Base-by-base conservation (phyloP, 1,140 invertebrate genomes). In the Lepidurus arcticus region DNA sequence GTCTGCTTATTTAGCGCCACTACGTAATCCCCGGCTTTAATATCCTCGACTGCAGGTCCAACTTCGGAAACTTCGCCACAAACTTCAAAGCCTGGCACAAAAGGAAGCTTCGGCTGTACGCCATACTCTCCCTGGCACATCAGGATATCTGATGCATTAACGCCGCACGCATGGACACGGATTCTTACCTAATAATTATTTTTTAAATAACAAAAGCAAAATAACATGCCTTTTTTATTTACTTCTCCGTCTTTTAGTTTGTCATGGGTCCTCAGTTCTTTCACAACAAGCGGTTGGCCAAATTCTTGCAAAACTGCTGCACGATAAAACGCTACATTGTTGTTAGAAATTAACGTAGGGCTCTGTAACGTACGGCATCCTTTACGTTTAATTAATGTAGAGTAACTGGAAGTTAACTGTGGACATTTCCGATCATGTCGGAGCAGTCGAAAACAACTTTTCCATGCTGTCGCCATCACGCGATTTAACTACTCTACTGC, bases 81-180 rank as follows among this genome's bases (percentile, higher is more conserved):
- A 42, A 90, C 76, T 82, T 90, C 89, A 84, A 87, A 89, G 13
- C 89, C 89, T 42, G 88, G 86, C 21, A 87, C 82, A 81, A 86
- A 85, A 26, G 89, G 89, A 76, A 88, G 83, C 47, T 82, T 83
- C 7, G 85, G 84, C 79, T 86, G 82, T 4, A 82, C 82, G 74
- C 86, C 85, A 80, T 88, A 86, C 65, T 85, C 82, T 78, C 88
- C 89, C 80, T 85, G 82, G 79, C 83, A 84, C 74, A 88, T 82
- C 24, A 88, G 82, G 44, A 87, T 82, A 83, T 91, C 89, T 6
- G 88, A 85, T 76, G 86, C 86, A 83, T 90, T 90, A n/a, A 90
- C 83, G 21, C 88, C 87, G 82, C 88, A 89, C 75, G 85, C 87
- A 80, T 88, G 84, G 11, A 90, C 86, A 78, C 86, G 85, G 34